Base-by-base conservation (phyloP, 2,888 invertebrate species). In the Ernsta delagoae region DNA sequence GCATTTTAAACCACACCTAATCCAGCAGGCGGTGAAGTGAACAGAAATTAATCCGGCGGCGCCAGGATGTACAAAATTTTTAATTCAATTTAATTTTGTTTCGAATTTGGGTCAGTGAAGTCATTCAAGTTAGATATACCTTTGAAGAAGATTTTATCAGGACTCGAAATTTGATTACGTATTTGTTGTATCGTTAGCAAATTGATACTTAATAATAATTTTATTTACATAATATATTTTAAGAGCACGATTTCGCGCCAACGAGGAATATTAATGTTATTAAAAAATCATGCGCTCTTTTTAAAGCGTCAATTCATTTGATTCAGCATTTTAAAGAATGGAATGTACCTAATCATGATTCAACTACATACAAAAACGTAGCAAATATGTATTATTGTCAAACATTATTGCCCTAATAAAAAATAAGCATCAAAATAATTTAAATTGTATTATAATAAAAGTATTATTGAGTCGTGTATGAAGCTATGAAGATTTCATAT, bases 41-140 rank as follows among this genome's bases (percentile, higher is more conserved):
- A 50, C 16, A 50, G 50, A 24, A 50, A 50, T 50, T 50, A 50
- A 16, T 50, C 50, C 50, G 16, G 50, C 50, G 3, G 50, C 50
- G 3, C 16, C 50, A 16, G 16, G 16, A 16, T 16, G 16, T 16
- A 16, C 50, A 50, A 50, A 50, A 50, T 50, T 50, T 50, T 50
- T 50, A 50, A 16, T 50, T 16, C 50, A 50, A 50, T 50, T 8
- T 50, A 50, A 53, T 53, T 53, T 53, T 53, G 24, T 53, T 53
- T 53, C 16, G 50, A 24, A 24, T 53, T 53, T 24, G 24, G 50
- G 3, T 16, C 8, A 50, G 50, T 8, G 50, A 53, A 53, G 50
- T 53, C 50, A 53, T 8, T 53, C 8, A 24, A 53, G 50, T 24
- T 8, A 16, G 16, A 16, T 16, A 53, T 53, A 53, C 8, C 50